phyloP scores from a whole-genome alignment of 2,113 vertebrate species.

The Odontophorus gujanensis region DNA sequence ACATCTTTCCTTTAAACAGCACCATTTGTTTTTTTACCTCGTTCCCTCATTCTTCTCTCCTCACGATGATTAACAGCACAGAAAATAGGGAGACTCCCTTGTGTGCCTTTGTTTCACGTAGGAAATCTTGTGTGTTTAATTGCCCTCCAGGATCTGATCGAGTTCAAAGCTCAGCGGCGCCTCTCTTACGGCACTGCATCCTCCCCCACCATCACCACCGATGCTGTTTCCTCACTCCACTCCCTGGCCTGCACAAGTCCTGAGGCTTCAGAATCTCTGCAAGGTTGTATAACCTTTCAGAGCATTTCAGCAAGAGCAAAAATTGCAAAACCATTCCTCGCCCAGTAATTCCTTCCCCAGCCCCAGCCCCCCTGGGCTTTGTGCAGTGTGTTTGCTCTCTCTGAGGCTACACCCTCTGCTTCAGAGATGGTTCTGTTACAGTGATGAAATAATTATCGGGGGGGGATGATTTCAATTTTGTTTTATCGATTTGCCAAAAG shows the following conservation, averaged over 20 bases:
- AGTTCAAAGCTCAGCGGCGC: neutral
- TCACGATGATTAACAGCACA: constrained; percentile 44
- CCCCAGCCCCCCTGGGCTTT: constrained; percentile 26
- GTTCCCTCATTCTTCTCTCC: constrained; percentile 1
- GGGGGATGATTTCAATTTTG: constrained; percentile 4
- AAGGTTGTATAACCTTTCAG: neutral
- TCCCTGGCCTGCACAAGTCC: neutral
- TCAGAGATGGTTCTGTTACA: constrained; percentile 17
- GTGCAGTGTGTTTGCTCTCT: fast-evolving
- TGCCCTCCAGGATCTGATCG: constrained; percentile 32
- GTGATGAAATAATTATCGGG: constrained; percentile 40
- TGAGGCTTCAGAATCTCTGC: neutral
- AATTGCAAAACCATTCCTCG: neutral
- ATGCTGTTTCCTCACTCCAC: neutral
- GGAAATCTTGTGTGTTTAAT: constrained; percentile 57
- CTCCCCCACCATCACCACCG: neutral
- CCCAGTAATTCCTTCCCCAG: neutral
- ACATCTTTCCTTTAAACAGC: neutral
- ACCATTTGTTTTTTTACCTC: neutral
- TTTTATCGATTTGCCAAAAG: neutral
- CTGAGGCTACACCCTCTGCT: constrained; percentile 9
- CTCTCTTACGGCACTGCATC: neutral
- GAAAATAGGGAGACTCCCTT: constrained; percentile 56
- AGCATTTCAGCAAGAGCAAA: neutral
- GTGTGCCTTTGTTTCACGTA: constrained; percentile 60